Conservation (phyloP, 2,797 vertebrate species). For the Oceanodroma leucorhoa region DNA sequence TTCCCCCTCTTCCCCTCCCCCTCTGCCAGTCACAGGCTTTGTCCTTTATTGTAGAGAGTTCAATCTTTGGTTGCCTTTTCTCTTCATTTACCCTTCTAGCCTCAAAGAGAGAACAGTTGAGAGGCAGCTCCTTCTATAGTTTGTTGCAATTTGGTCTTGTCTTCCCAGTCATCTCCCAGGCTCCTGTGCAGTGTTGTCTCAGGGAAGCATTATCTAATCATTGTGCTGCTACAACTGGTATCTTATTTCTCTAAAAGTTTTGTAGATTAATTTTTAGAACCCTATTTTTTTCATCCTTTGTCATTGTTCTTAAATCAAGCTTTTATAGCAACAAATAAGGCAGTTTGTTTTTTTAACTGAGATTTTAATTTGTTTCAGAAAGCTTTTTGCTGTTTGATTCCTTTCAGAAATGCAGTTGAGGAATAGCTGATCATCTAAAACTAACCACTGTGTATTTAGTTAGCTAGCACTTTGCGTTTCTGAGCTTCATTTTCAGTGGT, state of each 20-base stretch:
- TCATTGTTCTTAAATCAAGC: neutral
- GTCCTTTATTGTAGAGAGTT: constrained; percentile 37
- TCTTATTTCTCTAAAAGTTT: neutral
- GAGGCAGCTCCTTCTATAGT: constrained; percentile 11
- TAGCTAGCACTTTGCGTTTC: neutral
- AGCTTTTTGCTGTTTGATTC: neutral
- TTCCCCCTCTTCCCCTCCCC: constrained; percentile 3
- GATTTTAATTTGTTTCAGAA: neutral
- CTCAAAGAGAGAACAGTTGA: constrained; percentile 25
- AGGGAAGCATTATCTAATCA: neutral
- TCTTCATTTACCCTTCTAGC: constrained; percentile 8
- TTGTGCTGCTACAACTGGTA: neutral
- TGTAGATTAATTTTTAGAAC: neutral
- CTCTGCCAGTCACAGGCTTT: neutral
- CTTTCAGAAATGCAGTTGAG: neutral
- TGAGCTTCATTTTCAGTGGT: neutral
- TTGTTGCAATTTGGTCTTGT: constrained; percentile 10
- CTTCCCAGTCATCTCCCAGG: neutral
- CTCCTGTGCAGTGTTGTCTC: neutral
- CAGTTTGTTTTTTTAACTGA: neutral
- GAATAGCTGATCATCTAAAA: neutral
- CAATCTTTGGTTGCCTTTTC: constrained; percentile 27
- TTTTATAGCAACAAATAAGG: neutral
- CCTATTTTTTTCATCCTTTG: neutral
- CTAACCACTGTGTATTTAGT: neutral